Evolutionary conservation across 2,797 vertebrate species (phyloP).

Genomic region (Alcedo quadribrachys): DNA sequence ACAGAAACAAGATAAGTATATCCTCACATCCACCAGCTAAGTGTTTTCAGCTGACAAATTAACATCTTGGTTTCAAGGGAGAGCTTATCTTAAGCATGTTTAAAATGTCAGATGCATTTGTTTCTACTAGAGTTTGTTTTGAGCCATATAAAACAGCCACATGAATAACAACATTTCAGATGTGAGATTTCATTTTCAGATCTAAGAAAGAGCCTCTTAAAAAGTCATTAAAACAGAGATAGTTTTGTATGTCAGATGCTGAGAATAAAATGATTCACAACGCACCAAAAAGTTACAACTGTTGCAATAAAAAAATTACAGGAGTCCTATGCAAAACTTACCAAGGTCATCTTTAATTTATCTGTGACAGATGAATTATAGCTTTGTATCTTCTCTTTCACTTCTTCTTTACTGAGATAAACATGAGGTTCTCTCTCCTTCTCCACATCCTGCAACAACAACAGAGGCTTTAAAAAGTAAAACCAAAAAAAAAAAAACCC

Average conservation of each 20-base stretch:
- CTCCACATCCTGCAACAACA: constrained; percentile 89
- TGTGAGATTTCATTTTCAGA: neutral
- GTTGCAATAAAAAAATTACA: neutral
- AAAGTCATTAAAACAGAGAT: neutral
- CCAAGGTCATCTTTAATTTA: constrained; percentile 95
- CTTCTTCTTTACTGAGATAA: constrained; percentile 91
- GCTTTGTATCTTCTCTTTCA: constrained; percentile 88
- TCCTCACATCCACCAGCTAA: neutral
- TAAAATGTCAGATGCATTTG: neutral
- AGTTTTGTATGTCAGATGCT: neutral
- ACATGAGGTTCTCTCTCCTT: constrained; percentile 88
- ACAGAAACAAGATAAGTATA: neutral
- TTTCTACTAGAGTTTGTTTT: neutral
- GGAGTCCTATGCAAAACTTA: constrained; percentile 51
- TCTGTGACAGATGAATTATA: constrained; percentile 92
- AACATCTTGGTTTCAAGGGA: neutral
- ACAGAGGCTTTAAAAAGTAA: neutral
- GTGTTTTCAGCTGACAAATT: neutral
- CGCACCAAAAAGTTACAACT: neutral
- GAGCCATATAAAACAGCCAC: neutral
- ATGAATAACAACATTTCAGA: neutral
- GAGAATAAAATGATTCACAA: neutral
- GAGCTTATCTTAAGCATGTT: neutral
- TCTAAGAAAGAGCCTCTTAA: neutral
- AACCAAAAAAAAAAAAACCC: neutral